Conservation (phyloP, 2,797 vertebrate species). For the Phaenicophaeus curvirostris region DNA sequence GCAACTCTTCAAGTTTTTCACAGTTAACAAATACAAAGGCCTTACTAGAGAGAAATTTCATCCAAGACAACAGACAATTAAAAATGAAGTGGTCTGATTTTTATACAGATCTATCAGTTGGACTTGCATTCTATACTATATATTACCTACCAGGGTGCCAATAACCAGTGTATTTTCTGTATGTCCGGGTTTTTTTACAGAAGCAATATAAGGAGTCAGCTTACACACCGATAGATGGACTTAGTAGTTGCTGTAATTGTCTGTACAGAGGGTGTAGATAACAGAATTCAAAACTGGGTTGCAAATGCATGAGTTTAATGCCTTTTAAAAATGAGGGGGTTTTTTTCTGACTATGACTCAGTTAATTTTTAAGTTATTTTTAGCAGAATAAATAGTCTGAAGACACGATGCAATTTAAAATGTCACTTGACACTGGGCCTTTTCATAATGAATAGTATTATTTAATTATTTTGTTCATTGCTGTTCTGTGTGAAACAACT, state of each 20-base stretch:
- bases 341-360: neutral
- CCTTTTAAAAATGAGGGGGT: too few relatives aligned
- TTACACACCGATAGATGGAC: neutral
- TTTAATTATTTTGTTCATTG: constrained; percentile 14
- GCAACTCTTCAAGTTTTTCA: neutral
- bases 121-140: neutral
- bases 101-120: neutral
- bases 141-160: neutral
- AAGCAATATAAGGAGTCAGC: neutral
- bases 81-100: neutral
- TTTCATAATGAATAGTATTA: neutral
- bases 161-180: neutral
- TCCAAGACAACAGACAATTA: neutral
- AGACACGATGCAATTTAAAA: neutral
- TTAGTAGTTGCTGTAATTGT: neutral
- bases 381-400: constrained; percentile 17
- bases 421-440: neutral
- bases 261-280: neutral
- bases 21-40: neutral
- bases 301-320: neutral
- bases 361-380: constrained; percentile 20
- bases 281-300: neutral
- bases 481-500: neutral
- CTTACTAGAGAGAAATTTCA: neutral
- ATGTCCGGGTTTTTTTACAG: neutral